Evolutionary conservation across 2,888 invertebrate species (phyloP), one percentile per base, ranked within the genome.

Genomic region (Matsumyia berberina): DNA sequence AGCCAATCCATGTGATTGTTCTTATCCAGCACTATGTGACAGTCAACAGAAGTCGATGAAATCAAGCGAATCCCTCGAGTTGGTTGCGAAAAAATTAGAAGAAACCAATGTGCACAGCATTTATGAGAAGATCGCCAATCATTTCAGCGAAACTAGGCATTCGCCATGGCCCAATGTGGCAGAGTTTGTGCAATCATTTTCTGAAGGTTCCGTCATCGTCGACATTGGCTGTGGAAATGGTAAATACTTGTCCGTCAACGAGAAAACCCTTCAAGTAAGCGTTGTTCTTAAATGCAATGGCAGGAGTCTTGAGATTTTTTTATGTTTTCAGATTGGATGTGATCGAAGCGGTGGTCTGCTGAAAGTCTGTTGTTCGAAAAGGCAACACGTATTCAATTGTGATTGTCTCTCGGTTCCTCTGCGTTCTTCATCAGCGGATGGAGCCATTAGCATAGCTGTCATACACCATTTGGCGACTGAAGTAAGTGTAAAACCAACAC

Each of bases 141-240:
- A 99, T 92, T 99, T 99, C 92, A 98, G 97, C 91, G 95, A 96
- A 87, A 99, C 99, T 0, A 93, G 99, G 11, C 97, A 98, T 91
- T 96, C 96, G 88, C 96, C 97, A 15, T 99, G 99, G 99, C 98
- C 98, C 0, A 95, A 95, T 86, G 98, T 99, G 0, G 93, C 94
- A 0, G 93, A 95, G 86, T 99, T 99, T 92, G 92, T 98, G 31
- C 91, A 93, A 12, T 92, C 92, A 5, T 94, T 97, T 86, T 90
- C 94, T 0, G 76, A 90, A 0, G 96, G 96, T 0, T 94, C 96
- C 0, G 90, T 98, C 8, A 90, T 99, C 11, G 90, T 98, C 4
- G 99, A 99, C 92, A 94, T 99, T 39, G 99, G 99, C 5, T 98
- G 99, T 91, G 99, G 99, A 8, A 99, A 99, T 93, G 99, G 99